Percentiles rank a stretch among this genome's conserved stretches.
Conservation (phyloP, 2,797 vertebrate genomes). For the Gymnothorax reevesii region DNA sequence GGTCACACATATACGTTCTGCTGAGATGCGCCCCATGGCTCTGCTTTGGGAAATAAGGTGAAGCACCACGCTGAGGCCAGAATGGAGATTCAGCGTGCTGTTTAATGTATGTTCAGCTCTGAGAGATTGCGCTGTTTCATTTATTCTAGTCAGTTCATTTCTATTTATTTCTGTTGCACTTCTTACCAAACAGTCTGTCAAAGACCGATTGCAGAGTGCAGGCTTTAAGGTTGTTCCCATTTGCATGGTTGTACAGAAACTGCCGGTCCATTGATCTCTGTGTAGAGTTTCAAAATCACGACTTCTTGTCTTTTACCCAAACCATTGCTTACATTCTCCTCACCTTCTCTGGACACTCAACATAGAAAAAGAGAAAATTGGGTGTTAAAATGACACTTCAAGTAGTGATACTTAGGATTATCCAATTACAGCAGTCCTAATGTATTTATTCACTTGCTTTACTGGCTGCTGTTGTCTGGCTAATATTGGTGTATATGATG, state of each 20-base stretch:
- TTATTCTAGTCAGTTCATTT: not conserved
- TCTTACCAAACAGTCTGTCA: no score
- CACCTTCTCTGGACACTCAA: not conserved
- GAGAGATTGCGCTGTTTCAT: not conserved
- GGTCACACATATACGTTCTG: constrained; percentile 21
- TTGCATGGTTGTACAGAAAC: not conserved
- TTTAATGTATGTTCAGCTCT: not conserved
- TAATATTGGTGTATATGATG: not conserved
- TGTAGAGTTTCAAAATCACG: not conserved
- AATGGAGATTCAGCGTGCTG: constrained; percentile 4
- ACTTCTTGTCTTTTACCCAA: not conserved
- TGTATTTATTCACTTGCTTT: not conserved
- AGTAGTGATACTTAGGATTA: not conserved
- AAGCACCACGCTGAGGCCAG: not conserved
- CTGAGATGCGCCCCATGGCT: not conserved
- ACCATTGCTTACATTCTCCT: not conserved
- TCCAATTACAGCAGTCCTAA: not conserved
- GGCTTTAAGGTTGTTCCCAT: not conserved
- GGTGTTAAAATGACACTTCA: not conserved
- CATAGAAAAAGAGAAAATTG: not conserved
- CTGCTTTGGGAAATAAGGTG: not conserved
- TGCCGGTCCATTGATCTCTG: not conserved
- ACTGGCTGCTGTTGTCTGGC: not conserved
- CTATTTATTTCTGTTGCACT: no score
- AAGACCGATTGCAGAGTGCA: no score